Conservation (phyloP, 1,140 invertebrate species). For the Oppia nitens region DNA sequence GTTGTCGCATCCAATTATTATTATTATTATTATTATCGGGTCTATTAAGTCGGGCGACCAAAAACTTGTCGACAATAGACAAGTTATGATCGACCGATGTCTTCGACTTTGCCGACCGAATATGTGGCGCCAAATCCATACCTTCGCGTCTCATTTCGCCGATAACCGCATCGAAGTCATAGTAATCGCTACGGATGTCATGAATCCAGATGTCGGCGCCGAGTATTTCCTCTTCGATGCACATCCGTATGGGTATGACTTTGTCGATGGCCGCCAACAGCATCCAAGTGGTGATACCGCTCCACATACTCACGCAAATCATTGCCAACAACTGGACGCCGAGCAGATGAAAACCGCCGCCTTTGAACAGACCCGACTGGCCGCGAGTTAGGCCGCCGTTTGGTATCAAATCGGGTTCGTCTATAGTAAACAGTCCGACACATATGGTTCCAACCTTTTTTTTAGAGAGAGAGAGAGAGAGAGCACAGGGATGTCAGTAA, state of each 20-base stretch:
- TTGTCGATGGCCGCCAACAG: conserved; percentile 42
- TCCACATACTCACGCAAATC: conserved; percentile 52
- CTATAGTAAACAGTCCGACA: conserved; percentile 12
- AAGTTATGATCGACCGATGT: conserved; percentile 3
- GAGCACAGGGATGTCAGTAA: no score
- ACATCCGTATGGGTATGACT: conserved; percentile 62
- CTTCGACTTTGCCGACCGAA: background rate
- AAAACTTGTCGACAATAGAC: conserved; percentile 6
- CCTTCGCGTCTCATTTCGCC: conserved; percentile 7
- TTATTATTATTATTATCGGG: background rate
- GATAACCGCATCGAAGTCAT: conserved; percentile 14
- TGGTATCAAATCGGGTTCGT: conserved; percentile 1
- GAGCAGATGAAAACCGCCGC: conserved; percentile 68
- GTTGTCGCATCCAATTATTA: background rate
- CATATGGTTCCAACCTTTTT: conserved; percentile 22
- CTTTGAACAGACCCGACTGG: conserved; percentile 38
- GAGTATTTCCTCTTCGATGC: conserved; percentile 58
- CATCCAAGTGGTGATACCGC: conserved; percentile 39
- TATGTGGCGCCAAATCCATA: background rate
- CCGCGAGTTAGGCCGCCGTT: conserved; percentile 13
- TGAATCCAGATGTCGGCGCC: conserved; percentile 53
- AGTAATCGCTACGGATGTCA: conserved; percentile 11
- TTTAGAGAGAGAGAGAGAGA: no score
- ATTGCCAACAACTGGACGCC: conserved; percentile 56
- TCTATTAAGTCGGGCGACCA: no score